A percentile compares a stretch with the other conserved stretches of the same genome.
Evolutionary conservation across 1,140 invertebrate species (phyloP).

Genomic region (Drosophila ohnishii): DNA sequence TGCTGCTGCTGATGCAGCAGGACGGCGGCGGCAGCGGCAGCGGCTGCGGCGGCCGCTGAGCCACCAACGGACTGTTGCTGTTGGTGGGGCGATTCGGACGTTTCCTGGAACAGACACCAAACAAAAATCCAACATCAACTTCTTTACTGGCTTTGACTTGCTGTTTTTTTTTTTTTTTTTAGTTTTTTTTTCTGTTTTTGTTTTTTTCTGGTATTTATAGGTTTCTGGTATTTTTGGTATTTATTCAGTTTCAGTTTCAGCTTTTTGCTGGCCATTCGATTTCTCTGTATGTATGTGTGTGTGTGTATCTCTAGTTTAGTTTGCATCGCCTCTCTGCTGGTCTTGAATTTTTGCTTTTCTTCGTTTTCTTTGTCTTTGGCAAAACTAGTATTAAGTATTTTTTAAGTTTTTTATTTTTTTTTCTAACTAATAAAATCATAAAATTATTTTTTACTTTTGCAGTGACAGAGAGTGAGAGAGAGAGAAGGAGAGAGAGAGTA

Average conservation of each 20-base stretch:
- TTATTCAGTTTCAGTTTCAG: conserved; percentile 75
- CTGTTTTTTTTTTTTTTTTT: conserved; percentile 49
- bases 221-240: conserved; percentile 57
- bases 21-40: conserved; percentile 53
- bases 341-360: conserved; percentile 74
- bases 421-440: conserved; percentile 49
- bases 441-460: conserved; percentile 50
- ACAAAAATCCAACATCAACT: conserved; percentile 95
- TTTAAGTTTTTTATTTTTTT: conserved; percentile 8
- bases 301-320: conserved; percentile 51
- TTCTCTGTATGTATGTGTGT: conserved; percentile 37
- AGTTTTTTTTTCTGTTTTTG: conserved; percentile 42
- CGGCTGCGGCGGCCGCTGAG: conserved; percentile 57
- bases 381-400: conserved; percentile 37
- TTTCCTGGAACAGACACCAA: conserved; percentile 96
- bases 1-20: conserved; percentile 43
- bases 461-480: conserved; percentile 32
- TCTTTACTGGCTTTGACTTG: conserved; percentile 85
- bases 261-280: conserved; percentile 78
- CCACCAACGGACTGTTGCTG: conserved; percentile 58
- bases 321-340: conserved; percentile 57
- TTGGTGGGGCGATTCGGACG: conserved; percentile 87
- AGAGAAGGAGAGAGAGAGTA: conserved; percentile 27
- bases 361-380: conserved; percentile 71
- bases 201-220: conserved; percentile 43